A percentile compares a stretch with the other conserved stretches of the same genome.
phyloP scores from a whole-genome alignment of 2,888 invertebrate species.

The Pollenia angustigena region DNA sequence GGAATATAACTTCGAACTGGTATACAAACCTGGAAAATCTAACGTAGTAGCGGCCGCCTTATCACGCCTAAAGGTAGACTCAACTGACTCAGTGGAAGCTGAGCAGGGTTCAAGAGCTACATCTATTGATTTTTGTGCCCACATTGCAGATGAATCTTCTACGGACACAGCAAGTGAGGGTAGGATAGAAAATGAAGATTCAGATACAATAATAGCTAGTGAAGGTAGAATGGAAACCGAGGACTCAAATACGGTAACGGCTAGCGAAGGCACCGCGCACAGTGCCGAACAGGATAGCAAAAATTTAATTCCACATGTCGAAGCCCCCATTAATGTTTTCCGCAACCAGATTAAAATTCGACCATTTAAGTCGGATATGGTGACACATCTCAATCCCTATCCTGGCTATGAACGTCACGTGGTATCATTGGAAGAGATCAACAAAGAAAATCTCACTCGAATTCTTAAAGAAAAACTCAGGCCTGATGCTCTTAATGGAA shows the following conservation, averaged over 20 bases:
- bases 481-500: slow-evolving; percentile 36
- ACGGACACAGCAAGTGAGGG: background rate
- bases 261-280: slow-evolving; percentile 42
- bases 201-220: background rate
- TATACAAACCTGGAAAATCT: too few relatives aligned
- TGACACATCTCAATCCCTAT: slow-evolving; percentile 1
- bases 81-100: slow-evolving; percentile 2
- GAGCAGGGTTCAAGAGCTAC: background rate
- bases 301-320: slow-evolving; percentile 60
- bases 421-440: background rate
- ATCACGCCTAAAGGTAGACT: slow-evolving; percentile 49
- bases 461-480: slow-evolving; percentile 5
- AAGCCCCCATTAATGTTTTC: slow-evolving; percentile 51
- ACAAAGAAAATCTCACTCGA: background rate
- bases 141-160: background rate
- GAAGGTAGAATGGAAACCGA: background rate
- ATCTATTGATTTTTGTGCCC: background rate
- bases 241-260: too few relatives aligned
- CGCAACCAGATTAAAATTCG: slow-evolving; percentile 66
- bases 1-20: too few relatives aligned
- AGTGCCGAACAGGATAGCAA: slow-evolving; percentile 69
- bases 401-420: slow-evolving; percentile 30
- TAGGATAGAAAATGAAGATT: background rate
- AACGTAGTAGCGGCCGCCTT: background rate
- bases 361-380: slow-evolving; percentile 20